Conservation (phyloP, 2,113 vertebrate species). For the Sturnus vulgaris region DNA sequence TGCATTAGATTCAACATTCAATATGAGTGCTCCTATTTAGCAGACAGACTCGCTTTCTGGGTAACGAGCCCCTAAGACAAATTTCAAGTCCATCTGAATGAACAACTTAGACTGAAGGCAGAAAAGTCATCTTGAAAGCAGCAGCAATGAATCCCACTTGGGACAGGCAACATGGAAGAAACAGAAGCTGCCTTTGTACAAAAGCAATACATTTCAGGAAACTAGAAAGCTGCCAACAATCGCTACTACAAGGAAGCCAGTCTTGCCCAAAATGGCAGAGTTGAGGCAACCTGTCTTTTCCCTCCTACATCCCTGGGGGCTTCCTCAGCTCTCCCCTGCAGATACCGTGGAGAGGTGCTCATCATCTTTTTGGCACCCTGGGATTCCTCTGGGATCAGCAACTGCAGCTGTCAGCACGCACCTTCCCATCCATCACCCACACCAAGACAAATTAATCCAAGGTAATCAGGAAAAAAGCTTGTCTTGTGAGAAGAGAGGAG, state of each 20-base stretch:
- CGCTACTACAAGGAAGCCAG: not conserved
- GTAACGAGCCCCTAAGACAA: not conserved
- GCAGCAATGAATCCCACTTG: not conserved
- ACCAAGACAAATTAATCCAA: not conserved
- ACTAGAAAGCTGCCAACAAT: not conserved
- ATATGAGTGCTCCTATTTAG: not conserved
- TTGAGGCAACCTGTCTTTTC: not conserved
- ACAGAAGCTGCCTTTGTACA: slow-evolving; percentile 8
- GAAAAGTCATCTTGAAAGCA: not conserved
- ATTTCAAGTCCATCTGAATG: not conserved
- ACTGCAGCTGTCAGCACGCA: not conserved
- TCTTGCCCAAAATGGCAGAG: not conserved
- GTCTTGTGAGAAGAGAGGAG: not conserved
- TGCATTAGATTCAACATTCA: not conserved
- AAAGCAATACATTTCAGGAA: not conserved
- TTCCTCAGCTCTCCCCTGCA: not conserved
- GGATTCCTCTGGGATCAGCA: not conserved
- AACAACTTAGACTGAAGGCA: not conserved
- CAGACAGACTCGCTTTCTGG: not conserved
- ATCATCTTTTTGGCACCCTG: not conserved
- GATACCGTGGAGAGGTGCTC: accelerated
- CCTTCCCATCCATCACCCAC: not conserved
- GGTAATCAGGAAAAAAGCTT: not conserved
- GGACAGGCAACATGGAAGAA: not conserved
- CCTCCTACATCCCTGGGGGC: not conserved